Conservation (phyloP, 2,113 vertebrate species). For the Sarotherodon lohbergeri region DNA sequence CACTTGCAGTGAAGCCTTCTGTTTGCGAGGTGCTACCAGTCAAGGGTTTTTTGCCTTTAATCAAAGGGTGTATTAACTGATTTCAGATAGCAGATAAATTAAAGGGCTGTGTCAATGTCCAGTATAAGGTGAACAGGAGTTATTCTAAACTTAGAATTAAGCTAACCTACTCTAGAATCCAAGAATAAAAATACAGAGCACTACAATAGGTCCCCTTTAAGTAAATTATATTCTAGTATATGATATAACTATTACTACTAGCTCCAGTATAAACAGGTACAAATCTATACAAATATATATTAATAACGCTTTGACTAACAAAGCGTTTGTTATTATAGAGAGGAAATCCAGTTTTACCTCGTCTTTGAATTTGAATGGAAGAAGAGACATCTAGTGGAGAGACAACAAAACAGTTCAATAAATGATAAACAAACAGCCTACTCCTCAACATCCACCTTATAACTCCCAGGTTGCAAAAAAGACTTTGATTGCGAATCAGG, state of each 20-base stretch:
- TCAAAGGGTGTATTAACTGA: not conserved
- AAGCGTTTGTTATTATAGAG: not conserved
- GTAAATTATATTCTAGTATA: not conserved
- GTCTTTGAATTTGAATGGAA: constrained; percentile 66
- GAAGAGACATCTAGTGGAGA: constrained; percentile 69
- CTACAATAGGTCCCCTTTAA: not conserved
- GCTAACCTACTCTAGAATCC: rapidly evolving
- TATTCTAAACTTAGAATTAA: not conserved
- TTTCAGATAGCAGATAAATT: not conserved
- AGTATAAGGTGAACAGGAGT: not conserved
- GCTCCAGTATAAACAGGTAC: not conserved
- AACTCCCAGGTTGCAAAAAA: not conserved
- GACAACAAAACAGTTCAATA: not conserved
- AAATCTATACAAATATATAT: not conserved
- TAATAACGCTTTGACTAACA: rapidly evolving
- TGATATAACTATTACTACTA: not conserved
- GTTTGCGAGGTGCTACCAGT: not conserved
- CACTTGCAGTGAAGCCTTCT: not conserved
- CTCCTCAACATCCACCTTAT: not conserved
- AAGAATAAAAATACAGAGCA: not conserved
- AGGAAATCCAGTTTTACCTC: constrained; percentile 46
- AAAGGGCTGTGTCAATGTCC: not conserved
- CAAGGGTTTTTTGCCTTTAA: not conserved
- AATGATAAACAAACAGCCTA: not conserved
- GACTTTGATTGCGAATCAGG: not conserved